Conservation (phyloP, 2,888 invertebrate genomes). For the Tachina lurida region DNA sequence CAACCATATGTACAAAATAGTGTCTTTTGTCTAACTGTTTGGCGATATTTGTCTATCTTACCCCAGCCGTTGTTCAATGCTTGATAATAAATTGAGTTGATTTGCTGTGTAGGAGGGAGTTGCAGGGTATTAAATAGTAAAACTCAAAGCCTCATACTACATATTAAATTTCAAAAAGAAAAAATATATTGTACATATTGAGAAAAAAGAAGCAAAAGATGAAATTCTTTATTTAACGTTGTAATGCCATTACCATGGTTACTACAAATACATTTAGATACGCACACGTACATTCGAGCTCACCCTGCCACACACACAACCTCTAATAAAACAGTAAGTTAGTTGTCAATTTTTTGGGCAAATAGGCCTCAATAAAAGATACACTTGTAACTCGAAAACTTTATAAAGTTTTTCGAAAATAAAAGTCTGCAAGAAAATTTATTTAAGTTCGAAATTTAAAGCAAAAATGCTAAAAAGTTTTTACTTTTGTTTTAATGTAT, state of each 20-base stretch:
- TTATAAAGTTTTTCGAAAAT: no score
- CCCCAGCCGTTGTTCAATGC: neutral
- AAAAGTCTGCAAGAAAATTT: no score
- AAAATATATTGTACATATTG: neutral
- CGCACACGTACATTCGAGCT: slow-evolving; percentile 10
- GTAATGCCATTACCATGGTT: slow-evolving; percentile 61
- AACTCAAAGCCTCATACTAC: slow-evolving; percentile 25
- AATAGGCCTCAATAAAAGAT: neutral
- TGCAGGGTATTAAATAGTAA: slow-evolving; percentile 50
- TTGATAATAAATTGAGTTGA: slow-evolving; percentile 58
- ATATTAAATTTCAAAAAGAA: slow-evolving; percentile 27
- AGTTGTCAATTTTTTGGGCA: slow-evolving; percentile 14
- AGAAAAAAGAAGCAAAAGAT: slow-evolving; percentile 28
- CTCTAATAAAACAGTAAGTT: neutral
- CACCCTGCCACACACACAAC: neutral
- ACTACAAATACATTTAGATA: slow-evolving; percentile 53
- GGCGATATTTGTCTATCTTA: slow-evolving; percentile 8
- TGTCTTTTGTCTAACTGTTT: slow-evolving; percentile 63
- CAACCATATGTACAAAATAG: slow-evolving; percentile 74
- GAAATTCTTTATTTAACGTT: slow-evolving; percentile 52
- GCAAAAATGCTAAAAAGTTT: no score
- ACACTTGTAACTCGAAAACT: slow-evolving; percentile 10
- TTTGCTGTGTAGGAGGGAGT: slow-evolving; percentile 52
- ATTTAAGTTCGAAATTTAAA: no score
- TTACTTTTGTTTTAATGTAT: no score